Conservation (phyloP, 2,113 vertebrate species). For the Cichladusa arquata region DNA sequence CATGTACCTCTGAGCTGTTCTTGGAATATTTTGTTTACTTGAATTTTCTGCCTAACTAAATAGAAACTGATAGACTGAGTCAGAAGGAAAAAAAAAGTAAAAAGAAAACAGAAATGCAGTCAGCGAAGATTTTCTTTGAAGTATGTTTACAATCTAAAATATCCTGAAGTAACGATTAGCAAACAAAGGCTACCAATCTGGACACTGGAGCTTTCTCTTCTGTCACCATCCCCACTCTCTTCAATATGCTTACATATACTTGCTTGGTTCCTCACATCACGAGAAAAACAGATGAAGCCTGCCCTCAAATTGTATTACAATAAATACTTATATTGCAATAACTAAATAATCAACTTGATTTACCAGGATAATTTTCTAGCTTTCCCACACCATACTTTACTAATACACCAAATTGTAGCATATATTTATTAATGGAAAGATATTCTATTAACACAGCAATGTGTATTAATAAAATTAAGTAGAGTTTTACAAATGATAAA, state of each 20-base stretch:
- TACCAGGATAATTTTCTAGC: neutral
- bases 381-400: neutral
- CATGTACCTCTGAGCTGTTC: neutral
- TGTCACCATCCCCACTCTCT: neutral
- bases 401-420: neutral
- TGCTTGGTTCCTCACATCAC: neutral
- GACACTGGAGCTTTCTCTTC: neutral
- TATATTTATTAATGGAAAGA: neutral
- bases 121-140: neutral
- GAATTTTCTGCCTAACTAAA: slow-evolving; percentile 20
- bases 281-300: neutral
- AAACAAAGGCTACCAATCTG: neutral
- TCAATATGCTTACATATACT: neutral
- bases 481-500: neutral
- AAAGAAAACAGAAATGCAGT: neutral
- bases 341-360: neutral
- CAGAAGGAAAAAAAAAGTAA: neutral
- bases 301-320: neutral
- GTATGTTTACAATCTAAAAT: neutral
- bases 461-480: neutral
- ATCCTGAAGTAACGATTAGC: neutral
- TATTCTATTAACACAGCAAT: neutral
- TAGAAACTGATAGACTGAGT: neutral
- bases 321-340: neutral
- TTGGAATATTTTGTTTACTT: neutral